Evolutionary conservation across 2,888 invertebrate genomes (phyloP), one percentile per base, ranked within the genome.

Genomic region (Bhutanitis thaidina): DNA sequence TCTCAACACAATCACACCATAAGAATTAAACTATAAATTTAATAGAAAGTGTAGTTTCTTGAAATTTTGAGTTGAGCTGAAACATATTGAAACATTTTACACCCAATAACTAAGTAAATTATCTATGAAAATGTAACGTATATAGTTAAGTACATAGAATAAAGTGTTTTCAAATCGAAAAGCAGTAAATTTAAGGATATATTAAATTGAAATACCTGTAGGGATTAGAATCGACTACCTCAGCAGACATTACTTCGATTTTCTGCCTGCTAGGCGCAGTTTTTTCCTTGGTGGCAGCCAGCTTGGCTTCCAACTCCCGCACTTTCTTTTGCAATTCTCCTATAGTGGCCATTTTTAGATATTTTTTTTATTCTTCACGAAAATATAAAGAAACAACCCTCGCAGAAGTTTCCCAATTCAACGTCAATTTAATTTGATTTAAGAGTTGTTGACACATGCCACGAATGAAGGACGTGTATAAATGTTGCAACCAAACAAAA

Each of bases 191-290:
- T 7, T 7, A 35, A 8, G n/a, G 32, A 15, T 25, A 32, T 32
- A 14, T 15, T 20, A 49, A 38, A 13, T 3, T 0, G 35, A 65
- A 68, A 68, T 88, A 96, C 96, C 96, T 97, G 92, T 99, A 99
- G 0, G 99, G 99, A 91, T 99, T 99, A 1, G 97, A 95, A 87
- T 99, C 99, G 9, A 97, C 95, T 8, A 99, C 99, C 92, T 98
- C 98, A 0, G 96, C 93, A 37, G 98, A 98, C 96, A 99, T 98
- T 66, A 94, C 92, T 14, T 92, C 90, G 64, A 98, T 97, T 90
- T 95, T 97, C 62, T 92, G 87, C 49, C 97, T 90, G n/a, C 65
- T 78, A 32, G 83, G 79, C 9, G 71, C 86, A 32, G 71, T 73
- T 68, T 74, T 79, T 52, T 74, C 77, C 56, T 81, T 86, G 25